A percentile compares a stretch with the other conserved stretches of the same genome.
These are phyloP conservation scores for Baronia brevicornis DNA, from an alignment of 2,888 invertebrate genomes.

Conservation along the genomic window DNA sequence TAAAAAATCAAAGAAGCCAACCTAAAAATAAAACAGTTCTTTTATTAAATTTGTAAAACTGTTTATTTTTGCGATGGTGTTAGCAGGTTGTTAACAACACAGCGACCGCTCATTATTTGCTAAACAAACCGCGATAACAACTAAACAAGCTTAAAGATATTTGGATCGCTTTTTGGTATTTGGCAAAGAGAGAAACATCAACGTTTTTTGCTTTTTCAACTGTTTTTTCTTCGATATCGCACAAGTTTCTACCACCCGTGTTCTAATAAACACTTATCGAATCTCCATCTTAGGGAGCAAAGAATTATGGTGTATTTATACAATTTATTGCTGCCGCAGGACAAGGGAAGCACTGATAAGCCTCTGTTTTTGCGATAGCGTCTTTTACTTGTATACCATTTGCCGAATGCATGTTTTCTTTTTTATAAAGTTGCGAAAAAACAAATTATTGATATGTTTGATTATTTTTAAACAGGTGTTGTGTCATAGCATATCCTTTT, in stretches of 20 bases:
- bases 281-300: conserved; percentile 55
- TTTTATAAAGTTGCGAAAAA: conserved; percentile 8
- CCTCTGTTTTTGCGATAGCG: conserved; percentile 54
- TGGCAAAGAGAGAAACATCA: conserved; percentile 41
- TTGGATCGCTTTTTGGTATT: conserved; percentile 46
- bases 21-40: too few species aligned
- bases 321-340: conserved; percentile 65
- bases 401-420: conserved; percentile 35
- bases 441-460: too few species aligned
- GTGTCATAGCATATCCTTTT: too few species aligned
- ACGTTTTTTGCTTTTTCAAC: conserved; percentile 44
- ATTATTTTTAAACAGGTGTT: not conserved
- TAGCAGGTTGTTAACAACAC: conserved; percentile 49
- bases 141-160: conserved; percentile 40
- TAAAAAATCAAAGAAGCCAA: too few species aligned
- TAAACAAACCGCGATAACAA: conserved; percentile 56
- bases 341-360: conserved; percentile 61
- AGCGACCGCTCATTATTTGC: conserved; percentile 57
- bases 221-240: conserved; percentile 52
- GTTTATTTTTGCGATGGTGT: conserved; percentile 15
- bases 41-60: too few species aligned
- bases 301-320: conserved; percentile 71
- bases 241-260: conserved; percentile 59
- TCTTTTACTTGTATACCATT: conserved; percentile 34
- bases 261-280: conserved; percentile 68